Evolutionary conservation across 1,140 invertebrate genomes (phyloP).

Genomic region (Cotesia glomerata): DNA sequence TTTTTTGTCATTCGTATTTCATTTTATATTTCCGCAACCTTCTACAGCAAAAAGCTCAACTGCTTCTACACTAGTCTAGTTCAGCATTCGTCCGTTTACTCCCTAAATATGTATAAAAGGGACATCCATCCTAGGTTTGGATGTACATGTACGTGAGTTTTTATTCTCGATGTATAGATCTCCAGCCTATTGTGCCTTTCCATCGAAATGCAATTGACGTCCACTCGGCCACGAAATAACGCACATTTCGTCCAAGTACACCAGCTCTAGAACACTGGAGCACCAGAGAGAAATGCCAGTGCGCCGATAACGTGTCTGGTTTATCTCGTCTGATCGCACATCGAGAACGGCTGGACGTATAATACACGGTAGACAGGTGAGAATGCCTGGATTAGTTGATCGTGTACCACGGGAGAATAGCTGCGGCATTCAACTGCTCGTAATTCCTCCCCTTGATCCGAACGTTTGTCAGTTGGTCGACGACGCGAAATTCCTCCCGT

Average conservation of each 20-base stretch:
- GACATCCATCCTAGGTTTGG: too few relatives aligned
- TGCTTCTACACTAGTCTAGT: too few relatives aligned
- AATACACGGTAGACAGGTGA: slow-evolving; percentile 20
- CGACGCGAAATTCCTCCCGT: not conserved
- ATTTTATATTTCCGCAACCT: too few relatives aligned
- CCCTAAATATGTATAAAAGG: too few relatives aligned
- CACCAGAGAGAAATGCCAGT: not conserved
- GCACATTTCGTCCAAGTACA: not conserved
- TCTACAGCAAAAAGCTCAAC: too few relatives aligned
- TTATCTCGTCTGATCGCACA: slow-evolving; percentile 19
- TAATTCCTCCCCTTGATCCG: slow-evolving; percentile 5
- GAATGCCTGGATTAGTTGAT: slow-evolving; percentile 1
- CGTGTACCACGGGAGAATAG: not conserved
- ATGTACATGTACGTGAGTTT: too few relatives aligned
- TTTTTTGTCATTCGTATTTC: too few relatives aligned
- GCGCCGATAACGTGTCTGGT: slow-evolving; percentile 8
- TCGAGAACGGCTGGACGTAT: not conserved
- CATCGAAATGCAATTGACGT: too few relatives aligned
- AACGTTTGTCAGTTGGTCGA: not conserved
- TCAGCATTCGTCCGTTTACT: too few relatives aligned
- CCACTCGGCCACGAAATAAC: not conserved
- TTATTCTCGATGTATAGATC: too few relatives aligned
- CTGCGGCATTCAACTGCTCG: not conserved
- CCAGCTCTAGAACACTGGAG: not conserved
- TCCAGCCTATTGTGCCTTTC: too few relatives aligned